These are phyloP conservation scores for Plecturocebus donacophilus DNA, from an alignment of 2,113 vertebrate genomes.

Conservation along the genomic window DNA sequence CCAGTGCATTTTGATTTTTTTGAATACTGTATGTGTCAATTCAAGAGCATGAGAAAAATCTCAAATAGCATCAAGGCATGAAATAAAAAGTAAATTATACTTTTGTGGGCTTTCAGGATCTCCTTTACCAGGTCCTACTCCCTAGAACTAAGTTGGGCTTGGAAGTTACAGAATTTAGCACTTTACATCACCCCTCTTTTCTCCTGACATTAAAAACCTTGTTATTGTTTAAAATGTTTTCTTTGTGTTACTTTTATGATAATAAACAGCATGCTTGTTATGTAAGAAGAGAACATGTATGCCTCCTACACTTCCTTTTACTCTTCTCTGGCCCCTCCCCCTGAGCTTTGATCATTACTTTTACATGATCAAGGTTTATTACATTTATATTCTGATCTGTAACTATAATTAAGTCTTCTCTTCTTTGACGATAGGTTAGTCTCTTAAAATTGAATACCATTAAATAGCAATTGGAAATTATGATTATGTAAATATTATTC, in stretches of 20 bases:
- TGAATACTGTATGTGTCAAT: background rate
- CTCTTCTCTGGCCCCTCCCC: background rate
- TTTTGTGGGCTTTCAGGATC: background rate
- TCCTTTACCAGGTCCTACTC: background rate
- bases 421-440: constrained; percentile 64
- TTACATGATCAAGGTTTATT: constrained; percentile 55
- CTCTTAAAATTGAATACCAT: constrained; percentile 71
- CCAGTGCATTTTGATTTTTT: background rate
- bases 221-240: background rate
- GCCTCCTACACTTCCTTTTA: background rate
- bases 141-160: background rate
- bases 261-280: background rate
- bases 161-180: background rate
- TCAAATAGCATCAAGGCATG: background rate
- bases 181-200: background rate
- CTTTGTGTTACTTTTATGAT: background rate
- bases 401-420: constrained; percentile 70
- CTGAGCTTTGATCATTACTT: constrained; percentile 8
- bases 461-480: constrained; percentile 71
- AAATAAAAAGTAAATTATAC: constrained; percentile 13
- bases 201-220: background rate
- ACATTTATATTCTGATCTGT: constrained; percentile 66
- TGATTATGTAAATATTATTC: constrained; percentile 79
- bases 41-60: background rate
- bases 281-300: background rate